phyloP scores from a whole-genome alignment of 2,888 invertebrate genomes.

The Pollenia labialis region DNA sequence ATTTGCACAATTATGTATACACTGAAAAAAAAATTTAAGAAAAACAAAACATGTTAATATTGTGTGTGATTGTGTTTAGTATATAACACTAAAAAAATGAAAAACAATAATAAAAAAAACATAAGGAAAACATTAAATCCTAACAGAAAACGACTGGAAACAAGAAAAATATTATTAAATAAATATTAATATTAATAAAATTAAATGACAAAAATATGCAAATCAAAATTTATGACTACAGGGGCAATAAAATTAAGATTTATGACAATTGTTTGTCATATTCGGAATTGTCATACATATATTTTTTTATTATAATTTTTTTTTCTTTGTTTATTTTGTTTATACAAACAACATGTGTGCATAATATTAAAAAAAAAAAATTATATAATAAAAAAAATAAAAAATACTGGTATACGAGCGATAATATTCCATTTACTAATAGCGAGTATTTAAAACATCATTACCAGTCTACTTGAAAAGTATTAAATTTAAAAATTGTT shows the following conservation, averaged over 20 bases:
- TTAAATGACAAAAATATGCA: conserved; percentile 67
- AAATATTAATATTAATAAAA: conserved; percentile 62
- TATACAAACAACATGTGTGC: conserved; percentile 39
- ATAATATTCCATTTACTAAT: conserved; percentile 34
- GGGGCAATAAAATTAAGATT: conserved; percentile 70
- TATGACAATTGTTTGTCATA: conserved; percentile 65
- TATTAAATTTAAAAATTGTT: neutral
- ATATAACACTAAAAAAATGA: neutral
- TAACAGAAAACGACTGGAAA: neutral
- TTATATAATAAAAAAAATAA: neutral
- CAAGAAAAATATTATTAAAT: conserved; percentile 41
- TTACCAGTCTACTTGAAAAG: conserved; percentile 13
- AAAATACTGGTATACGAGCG: conserved; percentile 19
- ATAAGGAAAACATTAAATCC: conserved; percentile 51
- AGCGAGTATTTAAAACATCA: conserved; percentile 20
- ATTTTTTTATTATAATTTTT: neutral
- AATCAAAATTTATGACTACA: conserved; percentile 65
- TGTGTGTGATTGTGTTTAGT: neutral
- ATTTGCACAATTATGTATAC: conserved; percentile 41
- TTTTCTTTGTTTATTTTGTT: conserved; percentile 32
- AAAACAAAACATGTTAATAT: neutral
- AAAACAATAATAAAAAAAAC: conserved; percentile 15
- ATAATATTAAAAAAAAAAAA: conserved; percentile 17
- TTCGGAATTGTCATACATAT: conserved; percentile 36
- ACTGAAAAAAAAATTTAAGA: conserved; percentile 58